Evolutionary conservation across 2,888 invertebrate genomes (phyloP).

Genomic region (Orthosia gothica): DNA sequence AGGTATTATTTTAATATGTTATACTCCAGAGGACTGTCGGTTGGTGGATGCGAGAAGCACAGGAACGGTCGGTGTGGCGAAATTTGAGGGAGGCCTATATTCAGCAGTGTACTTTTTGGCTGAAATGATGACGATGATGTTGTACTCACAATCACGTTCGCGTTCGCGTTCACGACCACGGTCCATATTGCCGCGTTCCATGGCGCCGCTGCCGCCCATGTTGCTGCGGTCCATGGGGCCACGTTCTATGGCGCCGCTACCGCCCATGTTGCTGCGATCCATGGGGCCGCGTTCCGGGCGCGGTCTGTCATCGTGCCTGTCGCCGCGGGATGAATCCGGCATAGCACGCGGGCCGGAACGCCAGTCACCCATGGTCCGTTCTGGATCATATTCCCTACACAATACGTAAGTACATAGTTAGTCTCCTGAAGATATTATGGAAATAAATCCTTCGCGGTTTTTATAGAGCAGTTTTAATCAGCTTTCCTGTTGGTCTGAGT

Average conservation of each 20-base stretch:
- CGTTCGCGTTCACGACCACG: slow-evolving; percentile 85
- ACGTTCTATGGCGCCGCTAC: slow-evolving; percentile 63
- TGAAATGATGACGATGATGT: not conserved
- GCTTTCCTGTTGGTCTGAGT: too few relatives aligned
- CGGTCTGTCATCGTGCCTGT: slow-evolving; percentile 34
- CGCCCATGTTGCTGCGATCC: slow-evolving; percentile 79
- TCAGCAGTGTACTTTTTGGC: too few relatives aligned
- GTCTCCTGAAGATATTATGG: not conserved
- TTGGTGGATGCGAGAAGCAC: too few relatives aligned
- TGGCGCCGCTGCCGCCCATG: slow-evolving; percentile 66
- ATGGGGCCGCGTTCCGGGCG: slow-evolving; percentile 77
- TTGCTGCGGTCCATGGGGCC: slow-evolving; percentile 80
- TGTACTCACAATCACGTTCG: slow-evolving; percentile 80
- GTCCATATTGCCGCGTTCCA: slow-evolving; percentile 80
- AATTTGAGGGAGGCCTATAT: too few relatives aligned
- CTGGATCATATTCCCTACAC: slow-evolving; percentile 92
- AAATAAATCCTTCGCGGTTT: not conserved
- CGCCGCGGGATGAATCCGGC: slow-evolving; percentile 78
- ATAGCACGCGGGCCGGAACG: slow-evolving; percentile 93
- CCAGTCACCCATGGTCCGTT: slow-evolving; percentile 95
- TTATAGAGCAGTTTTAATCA: not conserved
- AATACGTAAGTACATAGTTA: not conserved
- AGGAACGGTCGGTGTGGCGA: too few relatives aligned
- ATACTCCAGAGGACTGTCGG: too few relatives aligned
- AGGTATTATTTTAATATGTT: too few relatives aligned